Percentiles rank a stretch among this genome's conserved stretches.
phyloP scores from a whole-genome alignment of 1,140 invertebrate genomes.

The Aphaenogaster rudis region DNA sequence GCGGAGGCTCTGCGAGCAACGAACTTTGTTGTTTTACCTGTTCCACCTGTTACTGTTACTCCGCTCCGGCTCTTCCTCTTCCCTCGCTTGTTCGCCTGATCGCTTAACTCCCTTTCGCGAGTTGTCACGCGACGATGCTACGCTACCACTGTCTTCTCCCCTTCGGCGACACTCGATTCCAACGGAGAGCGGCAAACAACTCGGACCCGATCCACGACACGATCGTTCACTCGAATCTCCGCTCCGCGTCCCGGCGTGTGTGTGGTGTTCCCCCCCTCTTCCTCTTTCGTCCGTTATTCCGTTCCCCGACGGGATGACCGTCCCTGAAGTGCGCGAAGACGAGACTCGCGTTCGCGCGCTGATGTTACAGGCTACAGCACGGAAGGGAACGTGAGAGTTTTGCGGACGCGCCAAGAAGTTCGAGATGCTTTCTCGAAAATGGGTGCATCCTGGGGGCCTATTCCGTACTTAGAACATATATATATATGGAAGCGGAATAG shows the following conservation, averaged over 20 bases:
- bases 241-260: constrained; percentile 10
- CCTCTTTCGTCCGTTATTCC: not conserved
- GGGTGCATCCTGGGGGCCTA: too few species aligned
- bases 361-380: too few species aligned
- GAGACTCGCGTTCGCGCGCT: not conserved
- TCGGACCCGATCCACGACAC: not conserved
- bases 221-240: constrained; percentile 11
- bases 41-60: constrained; percentile 47
- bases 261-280: not conserved
- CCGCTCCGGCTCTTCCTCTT: not conserved
- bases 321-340: constrained; percentile 3
- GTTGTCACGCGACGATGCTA: not conserved
- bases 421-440: too few species aligned
- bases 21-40: constrained; percentile 28
- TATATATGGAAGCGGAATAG: too few species aligned
- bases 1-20: not conserved
- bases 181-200: constrained; percentile 7
- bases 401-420: too few species aligned
- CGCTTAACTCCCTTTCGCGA: not conserved
- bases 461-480: too few species aligned
- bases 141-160: not conserved
- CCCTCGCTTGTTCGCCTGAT: not conserved
- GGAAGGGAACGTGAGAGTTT: too few species aligned
- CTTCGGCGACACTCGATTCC: not conserved
- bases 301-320: not conserved